Conservation (phyloP, 2,888 invertebrate genomes). For the Gymnosoma rotundatum region DNA sequence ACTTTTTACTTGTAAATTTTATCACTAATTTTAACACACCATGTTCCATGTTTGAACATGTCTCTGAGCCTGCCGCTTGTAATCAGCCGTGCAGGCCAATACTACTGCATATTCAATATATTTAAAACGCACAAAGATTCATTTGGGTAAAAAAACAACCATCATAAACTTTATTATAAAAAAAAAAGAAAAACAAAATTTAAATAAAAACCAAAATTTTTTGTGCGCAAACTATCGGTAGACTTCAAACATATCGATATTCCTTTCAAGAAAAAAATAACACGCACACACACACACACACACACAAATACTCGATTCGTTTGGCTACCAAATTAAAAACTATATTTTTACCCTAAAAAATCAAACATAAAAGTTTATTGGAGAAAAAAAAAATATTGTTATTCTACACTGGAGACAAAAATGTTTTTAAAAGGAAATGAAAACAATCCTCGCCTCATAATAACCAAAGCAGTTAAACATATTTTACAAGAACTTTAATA, state of each 20-base stretch:
- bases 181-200: background rate
- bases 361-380: no score
- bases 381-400: no score
- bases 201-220: background rate
- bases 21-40: conserved; percentile 31
- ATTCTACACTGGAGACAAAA: no score
- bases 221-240: conserved; percentile 32
- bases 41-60: conserved; percentile 12
- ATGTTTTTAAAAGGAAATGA: no score
- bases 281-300: background rate
- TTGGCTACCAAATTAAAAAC: no score
- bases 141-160: conserved; percentile 1
- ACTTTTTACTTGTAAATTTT: conserved; percentile 10
- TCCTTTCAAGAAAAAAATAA: background rate
- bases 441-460: no score
- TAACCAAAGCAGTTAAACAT: no score
- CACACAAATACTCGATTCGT: no score
- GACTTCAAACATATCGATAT: conserved; percentile 53
- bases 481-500: no score
- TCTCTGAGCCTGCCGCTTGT: background rate
- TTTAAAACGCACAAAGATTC: conserved; percentile 9
- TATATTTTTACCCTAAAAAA: no score
- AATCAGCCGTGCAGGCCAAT: background rate
- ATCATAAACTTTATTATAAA: conserved; percentile 15
- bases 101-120: conserved; percentile 7